Evolutionary conservation across 2,888 invertebrate species (phyloP), one percentile per base, ranked within the genome.

Genomic region (Drosophila tanythrix): DNA sequence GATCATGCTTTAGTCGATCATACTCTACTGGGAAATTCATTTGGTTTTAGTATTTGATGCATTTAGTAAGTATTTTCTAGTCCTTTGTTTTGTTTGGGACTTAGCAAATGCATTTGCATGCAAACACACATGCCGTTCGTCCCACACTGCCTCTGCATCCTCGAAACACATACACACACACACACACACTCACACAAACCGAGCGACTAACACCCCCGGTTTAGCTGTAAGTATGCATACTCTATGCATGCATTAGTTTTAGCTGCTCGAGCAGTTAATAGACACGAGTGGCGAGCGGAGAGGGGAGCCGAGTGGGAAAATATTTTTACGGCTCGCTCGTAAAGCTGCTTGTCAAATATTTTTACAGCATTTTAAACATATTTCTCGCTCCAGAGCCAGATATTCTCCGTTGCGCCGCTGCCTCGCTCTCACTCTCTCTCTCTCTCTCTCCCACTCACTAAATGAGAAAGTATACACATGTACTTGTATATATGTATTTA

Each of bases 301-400:
- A 0, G 55, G 31, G 13, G 15, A 48, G 52, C 67, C 48, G 40
- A 53, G n/a, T 61, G 56, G 66, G 55, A 64, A 87, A 87, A 71
- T 83, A 87, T 84, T 87, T 84, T 87, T 82, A 82, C 70, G 78
- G 81, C 76, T 69, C 58, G 81, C 80, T 87, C 84, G 84, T 84
- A 87, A 84, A 87, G 78, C 72, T 81, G 79, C 84, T 79, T 84
- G 84, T 84, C 84, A 85, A 81, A 85, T 85, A 85, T 87, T 84
- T 82, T 76, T 75, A 84, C 82, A 71, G 79, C 76, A 79, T 81
- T 79, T 85, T 76, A 85, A 83, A 64, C 74, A 71, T 66, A 76
- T 74, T 78, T 74, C 73, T 21, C 52, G 25, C 60, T 27, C 51
- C n/a, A 27, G 11, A 27, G 15, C 43, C 56, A 52, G 29, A 48